phyloP scores from a whole-genome alignment of 2,797 vertebrate species.

The Podargus strigoides region DNA sequence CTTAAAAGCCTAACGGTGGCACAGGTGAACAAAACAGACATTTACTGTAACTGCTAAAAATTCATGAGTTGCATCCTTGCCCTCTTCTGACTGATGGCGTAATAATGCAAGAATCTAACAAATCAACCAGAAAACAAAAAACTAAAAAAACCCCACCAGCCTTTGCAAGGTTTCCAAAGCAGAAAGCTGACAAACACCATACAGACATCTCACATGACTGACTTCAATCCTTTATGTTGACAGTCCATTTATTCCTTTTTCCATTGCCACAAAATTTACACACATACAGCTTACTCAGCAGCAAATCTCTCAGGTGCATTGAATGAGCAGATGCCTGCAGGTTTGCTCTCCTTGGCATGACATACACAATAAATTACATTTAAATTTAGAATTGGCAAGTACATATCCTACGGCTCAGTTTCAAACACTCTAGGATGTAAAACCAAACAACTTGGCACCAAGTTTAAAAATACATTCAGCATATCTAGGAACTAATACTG shows the following conservation, averaged over 20 bases:
- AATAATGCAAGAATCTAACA: not conserved
- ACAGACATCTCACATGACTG: not conserved
- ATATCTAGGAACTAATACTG: slow-evolving; percentile 3
- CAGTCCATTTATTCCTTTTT: slow-evolving; percentile 58
- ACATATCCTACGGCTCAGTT: slow-evolving; percentile 40
- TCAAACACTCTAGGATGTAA: not conserved
- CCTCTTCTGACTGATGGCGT: not conserved
- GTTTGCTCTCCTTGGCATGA: slow-evolving; percentile 29
- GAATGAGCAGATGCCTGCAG: slow-evolving; percentile 11
- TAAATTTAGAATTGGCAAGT: slow-evolving; percentile 55
- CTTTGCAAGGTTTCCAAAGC: not conserved
- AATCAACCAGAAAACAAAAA: not conserved
- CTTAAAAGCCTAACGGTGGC: not conserved
- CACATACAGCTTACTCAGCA: not conserved
- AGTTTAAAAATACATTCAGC: slow-evolving; percentile 36
- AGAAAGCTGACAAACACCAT: not conserved
- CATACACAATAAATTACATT: slow-evolving; percentile 7
- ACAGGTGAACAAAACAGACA: not conserved
- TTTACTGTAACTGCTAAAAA: not conserved
- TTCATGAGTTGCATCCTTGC: not conserved
- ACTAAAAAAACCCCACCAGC: not conserved
- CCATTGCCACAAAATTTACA: slow-evolving; percentile 22
- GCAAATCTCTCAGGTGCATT: slow-evolving; percentile 14
- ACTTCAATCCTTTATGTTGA: not conserved
- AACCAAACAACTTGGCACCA: slow-evolving; percentile 42